Base-by-base conservation (phyloP, 1,140 invertebrate genomes). In the Mya arenaria region DNA sequence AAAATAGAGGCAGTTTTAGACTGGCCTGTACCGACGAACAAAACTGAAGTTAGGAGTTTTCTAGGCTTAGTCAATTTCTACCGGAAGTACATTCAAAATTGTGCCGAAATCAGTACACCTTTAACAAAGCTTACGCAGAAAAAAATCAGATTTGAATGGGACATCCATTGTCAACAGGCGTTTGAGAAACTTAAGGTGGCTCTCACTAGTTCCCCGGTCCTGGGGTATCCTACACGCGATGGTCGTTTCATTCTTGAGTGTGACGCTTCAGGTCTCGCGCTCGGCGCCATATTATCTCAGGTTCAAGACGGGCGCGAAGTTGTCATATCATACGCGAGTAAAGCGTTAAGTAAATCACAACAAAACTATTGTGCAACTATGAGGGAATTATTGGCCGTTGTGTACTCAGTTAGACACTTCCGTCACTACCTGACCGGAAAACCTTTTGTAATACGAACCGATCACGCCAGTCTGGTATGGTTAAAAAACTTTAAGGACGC, bases 11-110 rank as follows among this genome's bases (percentile, higher is more conserved):
- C 30, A 55, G 25, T 25, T 8, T 1, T 55, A 55, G 39, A 72
- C n/a, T 55, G 48, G 48, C 41, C 41, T 23, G 36, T 44, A n/a
- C 66, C 66, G 19, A 25, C 23, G 23, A 69, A 44, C 30, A 69
- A 69, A 25, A 10, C 66, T 44, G 34, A 69, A 23, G 19, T 69
- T 5, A 65, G 28, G 37, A 65, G 88, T 28, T 94, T 94, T 80
- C 36, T 94, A 2, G 94, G 94, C 0, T 65, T 94, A n/a, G 74
- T 90, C 55, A 91, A 91, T 72, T 94, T 91, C 78, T 90, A 92
- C 73, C 66, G 89, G 8, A 83, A 36, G n/a, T 87, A 93, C 83
- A 88, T 93, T n/a, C 89, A 83, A 62, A 86, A 88, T 60, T 91
- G 83, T 75, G 77, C 90, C 17, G 48, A 90, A 79, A 72, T 89